Evolutionary conservation across 2,888 invertebrate genomes (phyloP), one percentile per base, ranked within the genome.

Genomic region (Andrena hattorfiana): DNA sequence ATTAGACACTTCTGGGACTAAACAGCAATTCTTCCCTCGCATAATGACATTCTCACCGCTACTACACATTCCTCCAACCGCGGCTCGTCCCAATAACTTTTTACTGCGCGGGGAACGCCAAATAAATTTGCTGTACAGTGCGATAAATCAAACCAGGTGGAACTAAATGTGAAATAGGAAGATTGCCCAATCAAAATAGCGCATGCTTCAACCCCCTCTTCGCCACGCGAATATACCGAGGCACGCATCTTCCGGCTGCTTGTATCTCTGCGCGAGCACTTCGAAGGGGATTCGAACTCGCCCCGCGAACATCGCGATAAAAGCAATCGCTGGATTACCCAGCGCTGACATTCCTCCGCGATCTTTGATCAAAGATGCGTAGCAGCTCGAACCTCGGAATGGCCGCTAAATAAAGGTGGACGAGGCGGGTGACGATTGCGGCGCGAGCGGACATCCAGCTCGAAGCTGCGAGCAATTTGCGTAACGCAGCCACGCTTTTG

Each of bases 401-500:
- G 2, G 28, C 13, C 16, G 49, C 51, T 49, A 13, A 63, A 63
- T 48, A 26, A 59, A 64, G 35, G 16, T 32, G 23, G 30, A 73
- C 54, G 32, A 7, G 68, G 16, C 20, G 26, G 10, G 20, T 20
- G 20, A 35, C 13, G 32, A n/a, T 48, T 66, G 35, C 20, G 49
- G n/a, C 16, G 23, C 5, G 20, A 5, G 6, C n/a, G 1, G 42
- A 28, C 28, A 35, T 49, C 67, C 42, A 42, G 10, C 32, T 10
- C 16, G 16, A 32, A 77, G 42, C 5, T 16, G 20, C 7, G 30
- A 62, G 20, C 54, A 32, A 82, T 77, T 66, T 74, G 69, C 69
- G 68, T 60, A 81, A 81, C 51, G 32, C 35, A 16, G n/a, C 2
- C 42, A 30, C 62, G 56, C 30, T 64, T 77, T 69, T 70, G 74